Evolutionary conservation across 2,113 vertebrate species (phyloP).

Genomic region (Polyodon spathula): DNA sequence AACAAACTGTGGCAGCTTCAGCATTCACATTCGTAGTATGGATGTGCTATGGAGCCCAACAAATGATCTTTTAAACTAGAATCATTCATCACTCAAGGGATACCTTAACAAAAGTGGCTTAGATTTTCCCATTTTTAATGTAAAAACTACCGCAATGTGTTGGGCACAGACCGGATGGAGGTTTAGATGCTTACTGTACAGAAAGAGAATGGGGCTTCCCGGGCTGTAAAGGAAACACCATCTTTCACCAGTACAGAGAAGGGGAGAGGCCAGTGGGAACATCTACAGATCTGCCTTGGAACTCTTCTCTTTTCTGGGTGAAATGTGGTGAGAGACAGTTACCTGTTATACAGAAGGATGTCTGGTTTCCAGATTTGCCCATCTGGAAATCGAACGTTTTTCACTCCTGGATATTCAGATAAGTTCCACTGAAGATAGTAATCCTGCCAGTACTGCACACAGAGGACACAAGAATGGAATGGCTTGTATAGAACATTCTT

Average conservation of each 20-base stretch:
- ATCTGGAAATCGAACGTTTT: conserved; percentile 76
- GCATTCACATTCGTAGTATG: neutral
- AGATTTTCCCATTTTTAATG: too few relatives aligned
- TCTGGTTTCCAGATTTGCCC: conserved; percentile 89
- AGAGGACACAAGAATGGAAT: neutral
- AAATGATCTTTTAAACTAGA: neutral
- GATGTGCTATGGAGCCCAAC: too few relatives aligned
- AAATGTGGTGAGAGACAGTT: conserved; percentile 15
- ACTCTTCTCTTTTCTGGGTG: too few relatives aligned
- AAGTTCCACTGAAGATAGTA: conserved; percentile 78
- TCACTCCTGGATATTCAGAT: conserved; percentile 76
- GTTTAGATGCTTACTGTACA: too few relatives aligned
- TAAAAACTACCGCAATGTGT: too few relatives aligned
- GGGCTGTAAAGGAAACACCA: too few relatives aligned
- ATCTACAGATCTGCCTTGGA: too few relatives aligned
- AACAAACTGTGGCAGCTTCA: neutral
- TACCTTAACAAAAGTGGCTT: neutral
- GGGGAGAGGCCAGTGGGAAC: too few relatives aligned
- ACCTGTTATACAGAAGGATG: conserved; percentile 97
- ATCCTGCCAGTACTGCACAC: conserved; percentile 75
- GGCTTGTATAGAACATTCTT: conserved; percentile 19
- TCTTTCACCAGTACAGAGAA: neutral
- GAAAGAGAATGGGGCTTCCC: too few relatives aligned
- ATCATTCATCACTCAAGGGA: conserved; percentile 12
- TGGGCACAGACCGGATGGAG: too few relatives aligned